Conservation (phyloP, 2,888 invertebrate genomes). For the Ophion ellenae region DNA sequence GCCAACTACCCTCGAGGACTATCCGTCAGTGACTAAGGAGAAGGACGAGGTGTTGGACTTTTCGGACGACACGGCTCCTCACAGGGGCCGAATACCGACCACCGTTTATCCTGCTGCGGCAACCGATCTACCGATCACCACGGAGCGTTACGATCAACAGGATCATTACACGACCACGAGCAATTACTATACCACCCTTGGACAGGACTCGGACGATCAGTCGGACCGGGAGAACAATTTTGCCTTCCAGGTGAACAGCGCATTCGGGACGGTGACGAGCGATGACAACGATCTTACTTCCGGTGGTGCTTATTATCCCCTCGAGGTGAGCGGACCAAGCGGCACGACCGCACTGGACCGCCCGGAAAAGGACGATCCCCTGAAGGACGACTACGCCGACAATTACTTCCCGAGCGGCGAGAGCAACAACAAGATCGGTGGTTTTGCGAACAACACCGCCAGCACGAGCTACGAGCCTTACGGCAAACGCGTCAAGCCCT, state of each 20-base stretch:
- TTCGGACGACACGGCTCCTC: conserved; percentile 87
- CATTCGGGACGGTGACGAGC: conserved; percentile 76
- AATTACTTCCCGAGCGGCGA: conserved; percentile 80
- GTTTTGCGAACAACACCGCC: conserved; percentile 84
- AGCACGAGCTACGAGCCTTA: conserved; percentile 81
- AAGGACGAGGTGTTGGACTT: conserved; percentile 92
- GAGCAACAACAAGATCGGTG: conserved; percentile 74
- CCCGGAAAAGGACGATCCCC: conserved; percentile 59
- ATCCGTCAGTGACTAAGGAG: conserved; percentile 87
- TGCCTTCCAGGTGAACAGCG: conserved; percentile 85
- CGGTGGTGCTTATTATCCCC: conserved; percentile 52
- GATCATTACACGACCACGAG: conserved; percentile 72
- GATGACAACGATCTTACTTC: conserved; percentile 48
- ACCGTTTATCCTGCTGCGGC: conserved; percentile 73
- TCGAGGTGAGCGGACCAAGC: conserved; percentile 61
- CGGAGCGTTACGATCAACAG: conserved; percentile 56
- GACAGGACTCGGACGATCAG: conserved; percentile 55
- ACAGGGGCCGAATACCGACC: conserved; percentile 76
- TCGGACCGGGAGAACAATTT: conserved; percentile 73
- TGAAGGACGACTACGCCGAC: conserved; percentile 71
- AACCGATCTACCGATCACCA: conserved; percentile 64
- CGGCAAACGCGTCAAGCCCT: conserved; percentile 84
- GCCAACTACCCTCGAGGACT: conserved; percentile 84
- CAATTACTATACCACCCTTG: conserved; percentile 67
- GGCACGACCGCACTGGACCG: conserved; percentile 54